phyloP scores from a whole-genome alignment of 35 echinoderm and acorn worm species.

The Holothuria glaberrima region DNA sequence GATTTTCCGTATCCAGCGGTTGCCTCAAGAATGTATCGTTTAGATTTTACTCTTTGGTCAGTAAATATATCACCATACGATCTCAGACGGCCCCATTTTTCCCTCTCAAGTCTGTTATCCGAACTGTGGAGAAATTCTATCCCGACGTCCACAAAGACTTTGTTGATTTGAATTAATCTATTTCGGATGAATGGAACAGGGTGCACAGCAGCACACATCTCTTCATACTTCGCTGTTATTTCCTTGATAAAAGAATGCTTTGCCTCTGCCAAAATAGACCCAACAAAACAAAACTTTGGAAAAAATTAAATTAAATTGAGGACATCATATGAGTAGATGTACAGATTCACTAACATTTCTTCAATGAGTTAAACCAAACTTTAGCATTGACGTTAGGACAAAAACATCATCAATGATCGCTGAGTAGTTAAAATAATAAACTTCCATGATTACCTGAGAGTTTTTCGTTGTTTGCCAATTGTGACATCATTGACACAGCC shows the following conservation, averaged over 20 bases:
- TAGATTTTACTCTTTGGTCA: not conserved
- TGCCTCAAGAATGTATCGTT: not conserved
- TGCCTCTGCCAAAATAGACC: no score
- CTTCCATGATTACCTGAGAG: no score
- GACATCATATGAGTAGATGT: no score
- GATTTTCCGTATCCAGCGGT: constrained; percentile 12
- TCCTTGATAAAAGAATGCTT: not conserved
- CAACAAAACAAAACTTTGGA: no score
- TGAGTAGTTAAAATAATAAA: no score
- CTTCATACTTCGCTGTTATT: constrained; percentile 8
- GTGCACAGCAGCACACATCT: not conserved
- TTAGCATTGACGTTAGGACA: no score
- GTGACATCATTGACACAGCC: no score
- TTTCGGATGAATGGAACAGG: not conserved
- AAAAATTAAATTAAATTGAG: no score
- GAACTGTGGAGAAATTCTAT: not conserved
- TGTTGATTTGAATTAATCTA: not conserved
- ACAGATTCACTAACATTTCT: no score
- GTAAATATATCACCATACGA: not conserved
- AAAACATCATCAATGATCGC: no score
- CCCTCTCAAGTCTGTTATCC: not conserved
- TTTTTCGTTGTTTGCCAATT: not conserved
- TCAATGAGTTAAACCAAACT: no score
- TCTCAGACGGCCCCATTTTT: not conserved
- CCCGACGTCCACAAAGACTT: not conserved